Evolutionary conservation across 2,888 invertebrate species (phyloP).

Genomic region (Octonoba sinensis): DNA sequence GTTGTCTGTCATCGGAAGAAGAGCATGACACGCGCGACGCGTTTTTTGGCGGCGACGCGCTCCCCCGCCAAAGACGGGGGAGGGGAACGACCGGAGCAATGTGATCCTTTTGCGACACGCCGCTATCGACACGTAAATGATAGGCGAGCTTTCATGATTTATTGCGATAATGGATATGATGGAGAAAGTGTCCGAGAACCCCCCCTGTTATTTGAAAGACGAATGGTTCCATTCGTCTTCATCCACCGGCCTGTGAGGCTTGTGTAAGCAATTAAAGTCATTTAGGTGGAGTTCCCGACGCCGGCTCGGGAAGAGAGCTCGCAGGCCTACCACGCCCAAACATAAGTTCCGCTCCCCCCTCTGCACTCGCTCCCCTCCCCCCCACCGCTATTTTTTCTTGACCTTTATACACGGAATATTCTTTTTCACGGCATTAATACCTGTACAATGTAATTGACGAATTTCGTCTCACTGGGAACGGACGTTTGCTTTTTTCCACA

Average conservation of each 20-base stretch:
- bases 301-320: constrained; percentile 19
- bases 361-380: neutral
- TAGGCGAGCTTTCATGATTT: constrained; percentile 63
- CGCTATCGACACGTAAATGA: constrained; percentile 64
- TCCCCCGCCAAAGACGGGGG: constrained; percentile 9
- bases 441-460: too few relatives aligned
- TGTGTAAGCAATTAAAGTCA: constrained; percentile 64
- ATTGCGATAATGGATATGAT: constrained; percentile 63
- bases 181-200: constrained; percentile 54
- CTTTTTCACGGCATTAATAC: too few relatives aligned
- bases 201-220: constrained; percentile 54
- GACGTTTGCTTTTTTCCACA: too few relatives aligned
- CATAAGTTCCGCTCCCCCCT: constrained; percentile 36
- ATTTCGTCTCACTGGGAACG: constrained; percentile 17
- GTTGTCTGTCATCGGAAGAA: neutral
- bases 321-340: constrained; percentile 47
- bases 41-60: constrained; percentile 16
- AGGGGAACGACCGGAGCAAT: constrained; percentile 7
- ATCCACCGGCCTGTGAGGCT: constrained; percentile 51
- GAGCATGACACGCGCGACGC: constrained; percentile 13
- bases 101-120: constrained; percentile 62
- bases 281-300: constrained; percentile 64
- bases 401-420: too few relatives aligned
- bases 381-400: neutral
- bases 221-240: constrained; percentile 61